These are phyloP conservation scores for Xylota sylvarum DNA, from an alignment of 2,888 invertebrate genomes.

Conservation along the genomic window DNA sequence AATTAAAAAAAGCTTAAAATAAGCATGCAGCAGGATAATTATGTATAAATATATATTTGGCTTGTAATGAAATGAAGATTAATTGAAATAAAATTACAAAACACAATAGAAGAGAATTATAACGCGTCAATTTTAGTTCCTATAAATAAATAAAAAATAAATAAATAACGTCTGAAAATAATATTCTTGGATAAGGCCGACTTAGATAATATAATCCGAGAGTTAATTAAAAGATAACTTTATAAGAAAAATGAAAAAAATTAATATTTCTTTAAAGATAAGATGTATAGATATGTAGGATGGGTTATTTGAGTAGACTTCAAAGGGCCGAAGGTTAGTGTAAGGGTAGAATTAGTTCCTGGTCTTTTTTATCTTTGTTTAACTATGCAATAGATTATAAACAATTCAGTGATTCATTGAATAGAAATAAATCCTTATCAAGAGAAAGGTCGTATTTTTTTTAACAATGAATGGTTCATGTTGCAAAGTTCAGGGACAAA, in stretches of 20 bases:
- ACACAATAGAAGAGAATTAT: constrained; percentile 1
- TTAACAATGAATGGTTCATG: neutral
- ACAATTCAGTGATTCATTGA: neutral
- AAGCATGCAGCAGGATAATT: constrained; percentile 54
- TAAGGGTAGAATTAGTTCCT: constrained; percentile 7
- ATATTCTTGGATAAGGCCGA: neutral
- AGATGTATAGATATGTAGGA: neutral
- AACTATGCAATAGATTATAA: neutral
- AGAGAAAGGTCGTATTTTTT: neutral
- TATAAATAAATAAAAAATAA: neutral
- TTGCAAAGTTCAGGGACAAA: neutral
- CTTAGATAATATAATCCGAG: constrained; percentile 1
- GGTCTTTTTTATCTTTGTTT: neutral
- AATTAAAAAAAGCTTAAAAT: constrained; percentile 52
- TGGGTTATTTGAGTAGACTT: constrained; percentile 15
- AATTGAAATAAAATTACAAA: constrained; percentile 29
- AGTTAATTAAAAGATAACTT: constrained; percentile 44
- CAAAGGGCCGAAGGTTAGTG: constrained; percentile 8
- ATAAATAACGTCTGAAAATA: constrained; percentile 4
- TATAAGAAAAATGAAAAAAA: neutral
- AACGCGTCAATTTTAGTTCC: neutral
- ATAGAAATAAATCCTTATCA: neutral
- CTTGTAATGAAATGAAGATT: constrained; percentile 29
- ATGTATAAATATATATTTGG: constrained; percentile 1
- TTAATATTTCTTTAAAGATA: neutral